A percentile compares a stretch with the other conserved stretches of the same genome.
phyloP scores from a whole-genome alignment of 2,888 invertebrate genomes.

The Helleia helle region DNA sequence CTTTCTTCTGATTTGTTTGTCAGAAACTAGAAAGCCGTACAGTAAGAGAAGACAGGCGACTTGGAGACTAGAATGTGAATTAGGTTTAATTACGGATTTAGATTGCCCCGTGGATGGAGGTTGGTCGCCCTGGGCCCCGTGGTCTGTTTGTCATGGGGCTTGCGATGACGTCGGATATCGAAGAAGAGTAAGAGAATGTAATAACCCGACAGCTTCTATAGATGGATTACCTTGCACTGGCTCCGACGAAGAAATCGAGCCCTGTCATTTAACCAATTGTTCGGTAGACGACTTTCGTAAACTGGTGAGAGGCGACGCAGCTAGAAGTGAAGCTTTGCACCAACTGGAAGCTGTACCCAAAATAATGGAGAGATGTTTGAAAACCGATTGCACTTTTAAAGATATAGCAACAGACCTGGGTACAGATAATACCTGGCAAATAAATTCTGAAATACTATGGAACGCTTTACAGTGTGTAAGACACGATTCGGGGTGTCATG shows the following conservation, averaged over 20 bases:
- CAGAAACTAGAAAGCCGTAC: slow-evolving; percentile 36
- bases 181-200: slow-evolving; percentile 47
- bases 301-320: slow-evolving; percentile 40
- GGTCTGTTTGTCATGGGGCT: slow-evolving; percentile 57
- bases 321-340: slow-evolving; percentile 43
- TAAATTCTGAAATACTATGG: slow-evolving; percentile 54
- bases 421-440: slow-evolving; percentile 52
- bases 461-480: slow-evolving; percentile 67
- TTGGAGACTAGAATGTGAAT: slow-evolving; percentile 58
- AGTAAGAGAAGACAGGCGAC: slow-evolving; percentile 38
- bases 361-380: slow-evolving; percentile 54
- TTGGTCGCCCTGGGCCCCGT: slow-evolving; percentile 61
- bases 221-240: slow-evolving; percentile 59
- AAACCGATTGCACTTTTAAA: slow-evolving; percentile 55
- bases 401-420: slow-evolving; percentile 49
- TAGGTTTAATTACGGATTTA: slow-evolving; percentile 45
- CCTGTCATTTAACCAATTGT: slow-evolving; percentile 56
- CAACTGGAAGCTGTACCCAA: slow-evolving; percentile 52
- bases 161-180: slow-evolving; percentile 60
- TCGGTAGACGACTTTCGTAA: slow-evolving; percentile 47
- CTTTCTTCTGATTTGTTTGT: slow-evolving; percentile 11
- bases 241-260: slow-evolving; percentile 41
- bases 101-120: slow-evolving; percentile 64
- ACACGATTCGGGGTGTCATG: slow-evolving; percentile 62
- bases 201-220: slow-evolving; percentile 53